Evolutionary conservation across 2,113 vertebrate species (phyloP).

Genomic region (Amazona vittata): DNA sequence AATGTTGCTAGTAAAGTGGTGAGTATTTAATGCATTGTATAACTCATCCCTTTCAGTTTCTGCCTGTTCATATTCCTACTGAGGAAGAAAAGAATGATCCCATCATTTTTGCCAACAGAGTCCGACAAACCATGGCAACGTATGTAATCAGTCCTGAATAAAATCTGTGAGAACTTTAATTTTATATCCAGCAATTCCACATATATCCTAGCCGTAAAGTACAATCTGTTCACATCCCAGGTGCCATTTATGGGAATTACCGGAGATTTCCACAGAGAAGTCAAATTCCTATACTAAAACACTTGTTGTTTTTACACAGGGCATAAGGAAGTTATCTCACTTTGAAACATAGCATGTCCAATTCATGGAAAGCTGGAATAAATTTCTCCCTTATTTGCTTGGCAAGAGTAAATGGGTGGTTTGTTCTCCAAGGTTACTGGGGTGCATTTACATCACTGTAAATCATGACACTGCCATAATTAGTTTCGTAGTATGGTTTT

Average conservation of each 20-base stretch:
- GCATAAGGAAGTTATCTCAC: not conserved
- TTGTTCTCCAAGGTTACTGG: not conserved
- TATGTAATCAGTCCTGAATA: slow-evolving; percentile 64
- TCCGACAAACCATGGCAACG: slow-evolving; percentile 89
- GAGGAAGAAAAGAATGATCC: slow-evolving; percentile 88
- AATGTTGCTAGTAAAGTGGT: not conserved
- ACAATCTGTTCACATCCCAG: not conserved
- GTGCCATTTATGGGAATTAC: not conserved
- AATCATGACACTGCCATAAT: not conserved
- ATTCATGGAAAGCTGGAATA: not conserved
- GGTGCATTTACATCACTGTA: not conserved
- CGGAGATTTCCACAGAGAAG: not conserved
- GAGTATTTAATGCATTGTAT: not conserved
- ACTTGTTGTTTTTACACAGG: not conserved
- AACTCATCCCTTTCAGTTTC: slow-evolving; percentile 82
- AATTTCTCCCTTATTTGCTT: not conserved
- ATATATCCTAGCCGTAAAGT: not conserved
- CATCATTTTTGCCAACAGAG: slow-evolving; percentile 82
- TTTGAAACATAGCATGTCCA: not conserved
- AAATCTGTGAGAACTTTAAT: not conserved
- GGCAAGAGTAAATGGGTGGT: not conserved
- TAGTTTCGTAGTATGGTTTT: not conserved
- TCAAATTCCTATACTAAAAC: not conserved
- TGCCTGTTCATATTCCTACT: slow-evolving; percentile 86
- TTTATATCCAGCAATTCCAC: not conserved